phyloP scores from a whole-genome alignment of 2,888 invertebrate species.

The Branchipolynoe longqiensis region DNA sequence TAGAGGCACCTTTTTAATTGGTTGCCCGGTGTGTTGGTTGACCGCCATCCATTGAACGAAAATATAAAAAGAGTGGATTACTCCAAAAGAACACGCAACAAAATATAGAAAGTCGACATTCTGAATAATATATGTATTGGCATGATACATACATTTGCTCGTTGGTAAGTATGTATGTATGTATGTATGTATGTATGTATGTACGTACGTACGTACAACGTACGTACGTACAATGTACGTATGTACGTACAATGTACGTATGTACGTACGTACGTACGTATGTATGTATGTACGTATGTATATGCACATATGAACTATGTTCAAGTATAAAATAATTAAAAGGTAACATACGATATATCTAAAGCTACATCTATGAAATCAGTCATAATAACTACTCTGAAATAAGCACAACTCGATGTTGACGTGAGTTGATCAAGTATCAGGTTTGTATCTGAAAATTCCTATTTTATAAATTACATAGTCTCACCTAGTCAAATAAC shows the following conservation, averaged over 20 bases:
- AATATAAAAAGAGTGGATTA: no score
- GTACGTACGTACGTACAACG: no score
- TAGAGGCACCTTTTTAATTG: no score
- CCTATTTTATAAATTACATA: not conserved
- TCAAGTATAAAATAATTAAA: not conserved
- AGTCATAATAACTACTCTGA: not conserved
- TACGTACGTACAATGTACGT: no score
- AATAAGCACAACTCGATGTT: not conserved
- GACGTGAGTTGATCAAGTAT: not conserved
- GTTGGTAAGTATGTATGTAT: constrained; percentile 15
- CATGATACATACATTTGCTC: not conserved
- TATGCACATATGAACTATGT: not conserved
- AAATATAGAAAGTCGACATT: no score
- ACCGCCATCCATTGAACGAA: no score
- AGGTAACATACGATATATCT: not conserved
- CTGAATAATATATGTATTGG: constrained; percentile 19
- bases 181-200: constrained; percentile 21
- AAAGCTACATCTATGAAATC: not conserved
- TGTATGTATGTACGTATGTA: constrained; percentile 1
- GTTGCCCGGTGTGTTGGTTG: no score
- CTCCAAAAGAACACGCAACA: no score
- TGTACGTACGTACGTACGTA: constrained; percentile 15
- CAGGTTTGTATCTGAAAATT: not conserved
- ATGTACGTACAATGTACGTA: no score
- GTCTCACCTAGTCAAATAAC: not conserved